These are phyloP conservation scores for Hipposideros armiger DNA, from an alignment of 2,113 vertebrate genomes.

Conservation along the genomic window DNA sequence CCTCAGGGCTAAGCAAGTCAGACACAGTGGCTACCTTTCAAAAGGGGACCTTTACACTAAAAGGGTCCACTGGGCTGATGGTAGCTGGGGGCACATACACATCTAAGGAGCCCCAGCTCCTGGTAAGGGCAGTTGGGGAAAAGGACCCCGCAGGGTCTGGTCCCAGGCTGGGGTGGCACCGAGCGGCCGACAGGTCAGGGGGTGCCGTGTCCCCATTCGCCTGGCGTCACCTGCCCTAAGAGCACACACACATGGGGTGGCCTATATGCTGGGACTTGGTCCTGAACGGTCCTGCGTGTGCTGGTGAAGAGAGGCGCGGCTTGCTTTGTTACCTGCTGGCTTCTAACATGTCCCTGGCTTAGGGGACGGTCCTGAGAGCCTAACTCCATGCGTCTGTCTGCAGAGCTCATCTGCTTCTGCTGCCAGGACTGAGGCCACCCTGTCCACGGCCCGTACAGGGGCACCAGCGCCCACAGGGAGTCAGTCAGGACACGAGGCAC, in stretches of 20 bases:
- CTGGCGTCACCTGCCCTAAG: fast-evolving
- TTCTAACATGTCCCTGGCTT: neutral
- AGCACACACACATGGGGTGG: no score
- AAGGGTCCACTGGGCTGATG: neutral
- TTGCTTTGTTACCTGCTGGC: neutral
- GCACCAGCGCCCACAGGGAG: no score
- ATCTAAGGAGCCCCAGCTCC: neutral
- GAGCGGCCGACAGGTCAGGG: neutral
- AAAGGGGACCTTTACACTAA: no score
- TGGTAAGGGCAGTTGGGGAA: neutral
- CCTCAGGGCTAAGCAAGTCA: no score
- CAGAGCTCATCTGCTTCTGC: neutral
- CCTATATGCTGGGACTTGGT: neutral
- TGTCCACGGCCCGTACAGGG: no score
- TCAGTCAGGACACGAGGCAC: no score
- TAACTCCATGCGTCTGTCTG: fast-evolving
- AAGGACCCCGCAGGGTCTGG: no score
- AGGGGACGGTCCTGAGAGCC: neutral
- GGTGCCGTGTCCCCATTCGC: fast-evolving
- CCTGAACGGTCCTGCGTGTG: fast-evolving
- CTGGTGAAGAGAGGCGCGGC: no score
- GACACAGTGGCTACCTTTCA: neutral
- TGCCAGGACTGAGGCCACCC: no score
- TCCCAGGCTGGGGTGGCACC: neutral
- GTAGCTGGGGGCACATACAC: neutral